Conservation (phyloP, 2,888 invertebrate genomes). For the Noctua comes region DNA sequence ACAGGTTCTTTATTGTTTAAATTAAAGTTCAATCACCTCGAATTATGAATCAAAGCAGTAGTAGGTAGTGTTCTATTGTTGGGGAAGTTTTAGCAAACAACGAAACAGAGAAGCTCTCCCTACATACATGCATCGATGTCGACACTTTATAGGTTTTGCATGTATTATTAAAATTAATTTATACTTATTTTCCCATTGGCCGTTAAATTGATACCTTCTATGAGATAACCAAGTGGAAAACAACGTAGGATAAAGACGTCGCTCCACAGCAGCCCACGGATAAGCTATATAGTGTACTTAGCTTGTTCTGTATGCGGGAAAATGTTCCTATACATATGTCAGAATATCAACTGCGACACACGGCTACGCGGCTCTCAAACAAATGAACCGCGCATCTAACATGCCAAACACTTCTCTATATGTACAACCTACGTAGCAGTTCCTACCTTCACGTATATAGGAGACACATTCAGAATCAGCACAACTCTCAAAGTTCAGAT, state of each 20-base stretch:
- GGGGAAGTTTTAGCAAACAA: background rate
- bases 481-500: background rate
- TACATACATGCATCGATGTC: background rate
- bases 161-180: background rate
- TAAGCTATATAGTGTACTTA: background rate
- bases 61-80: background rate
- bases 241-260: background rate
- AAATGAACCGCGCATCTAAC: background rate
- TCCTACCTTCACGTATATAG: background rate
- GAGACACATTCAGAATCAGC: too few species aligned
- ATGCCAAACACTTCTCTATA: background rate
- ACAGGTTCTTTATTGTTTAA: conserved; percentile 31
- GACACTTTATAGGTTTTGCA: background rate
- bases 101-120: too few species aligned
- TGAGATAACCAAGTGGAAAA: background rate
- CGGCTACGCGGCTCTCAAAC: background rate
- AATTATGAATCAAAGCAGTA: background rate
- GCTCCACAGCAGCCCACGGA: background rate
- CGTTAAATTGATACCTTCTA: too few species aligned
- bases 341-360: background rate
- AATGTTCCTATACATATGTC: background rate
- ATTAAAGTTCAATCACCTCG: conserved; percentile 33
- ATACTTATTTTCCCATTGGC: background rate
- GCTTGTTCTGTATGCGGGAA: background rate
- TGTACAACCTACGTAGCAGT: background rate